Evolutionary conservation across 2,797 vertebrate genomes (phyloP), one percentile per base, ranked within the genome.

Genomic region (Erpetoichthys calabaricus): DNA sequence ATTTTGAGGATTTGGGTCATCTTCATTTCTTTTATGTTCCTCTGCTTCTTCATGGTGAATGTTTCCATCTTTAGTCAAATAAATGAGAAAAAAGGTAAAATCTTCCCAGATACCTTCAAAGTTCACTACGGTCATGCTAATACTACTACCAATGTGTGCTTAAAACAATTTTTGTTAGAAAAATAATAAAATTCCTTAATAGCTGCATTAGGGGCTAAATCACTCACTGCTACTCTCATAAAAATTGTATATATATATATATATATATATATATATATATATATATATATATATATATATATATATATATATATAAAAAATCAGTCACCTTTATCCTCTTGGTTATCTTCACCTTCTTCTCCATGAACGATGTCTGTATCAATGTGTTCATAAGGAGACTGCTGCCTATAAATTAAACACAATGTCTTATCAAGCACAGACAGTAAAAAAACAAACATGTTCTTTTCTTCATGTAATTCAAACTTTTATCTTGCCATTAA

Each of bases 351-450:
- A 1, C 85, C 84, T n/a, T 91, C 89, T 44, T 88, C 88, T 60
- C 77, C 86, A 61, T 89, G 87, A 42, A 82, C 83, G 0, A 88
- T 75, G 57, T 91, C 90, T 41, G 89, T 84, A 66, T 91, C 88
- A 62, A 89, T 59, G 56, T 90, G 82, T 61, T 90, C 84, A 52
- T 91, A 94, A 56, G 70, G 81, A 25, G 68, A 68, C 70, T 79
- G 89, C 63, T 86, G 89, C 78, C 95, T 99, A 67, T 60, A 61
- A 67, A 65, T 9, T 63, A 58, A 56, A 72, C n/a, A 53, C 56
- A 68, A 58, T 64, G 5, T 8, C 51, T 51, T 61, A 53, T 63
- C 60, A 64, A 43, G 8, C 59, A 58, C 57, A 64, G 4, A 68
- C 55, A 56, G 9, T 7, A 9, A 45, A 53, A 53, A 25, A 25